A percentile compares a stretch with the other conserved stretches of the same genome.
Conservation (phyloP, 2,113 vertebrate genomes). For the Amia ocellicauda region DNA sequence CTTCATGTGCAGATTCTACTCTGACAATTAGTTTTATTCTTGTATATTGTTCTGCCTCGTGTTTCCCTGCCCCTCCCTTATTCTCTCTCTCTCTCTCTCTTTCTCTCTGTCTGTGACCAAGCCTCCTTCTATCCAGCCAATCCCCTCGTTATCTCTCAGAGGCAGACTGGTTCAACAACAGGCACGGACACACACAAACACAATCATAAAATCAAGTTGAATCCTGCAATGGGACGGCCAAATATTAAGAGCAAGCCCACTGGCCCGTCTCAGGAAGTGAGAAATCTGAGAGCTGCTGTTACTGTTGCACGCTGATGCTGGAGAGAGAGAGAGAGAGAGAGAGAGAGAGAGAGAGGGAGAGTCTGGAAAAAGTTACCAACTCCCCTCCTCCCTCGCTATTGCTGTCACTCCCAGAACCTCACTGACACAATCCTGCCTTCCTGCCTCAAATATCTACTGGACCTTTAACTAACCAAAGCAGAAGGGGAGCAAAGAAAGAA, state of each 20-base stretch:
- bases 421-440: too few species aligned
- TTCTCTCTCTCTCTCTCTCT: slow-evolving; percentile 23
- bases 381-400: background rate
- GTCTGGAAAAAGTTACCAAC: background rate
- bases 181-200: slow-evolving; percentile 11
- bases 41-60: too few species aligned
- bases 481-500: background rate
- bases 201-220: background rate
- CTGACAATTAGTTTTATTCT: slow-evolving; percentile 26
- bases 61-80: slow-evolving; percentile 31
- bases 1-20: background rate
- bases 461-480: too few species aligned
- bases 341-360: rapidly evolving
- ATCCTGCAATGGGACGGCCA: background rate
- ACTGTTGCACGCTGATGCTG: too few species aligned
- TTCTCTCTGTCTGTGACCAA: slow-evolving; percentile 17
- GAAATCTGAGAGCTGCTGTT: slow-evolving; percentile 12
- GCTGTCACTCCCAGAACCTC: background rate
- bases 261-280: background rate
- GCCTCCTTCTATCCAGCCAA: background rate
- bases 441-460: too few species aligned
- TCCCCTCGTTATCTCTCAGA: background rate
- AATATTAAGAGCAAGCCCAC: background rate
- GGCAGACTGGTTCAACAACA: slow-evolving; percentile 32
- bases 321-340: rapidly evolving